Conservation (phyloP, 30 jellyfish, hydroid and myxozoan genomes). For the Chrysaora quinquecirrha region DNA sequence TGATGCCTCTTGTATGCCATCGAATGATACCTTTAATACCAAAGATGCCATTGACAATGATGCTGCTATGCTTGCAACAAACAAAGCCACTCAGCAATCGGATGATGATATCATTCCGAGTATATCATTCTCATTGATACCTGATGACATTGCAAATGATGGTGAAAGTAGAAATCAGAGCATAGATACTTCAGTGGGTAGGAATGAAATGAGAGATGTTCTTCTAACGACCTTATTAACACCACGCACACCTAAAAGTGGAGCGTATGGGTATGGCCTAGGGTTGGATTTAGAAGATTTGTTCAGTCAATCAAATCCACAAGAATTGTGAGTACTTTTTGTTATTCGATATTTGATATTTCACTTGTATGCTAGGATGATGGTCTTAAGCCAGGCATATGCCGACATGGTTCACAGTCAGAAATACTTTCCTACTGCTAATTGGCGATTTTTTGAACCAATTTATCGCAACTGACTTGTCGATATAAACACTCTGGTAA, state of each 20-base stretch:
- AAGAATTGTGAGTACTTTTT: conserved; percentile 77
- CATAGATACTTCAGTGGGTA: neutral
- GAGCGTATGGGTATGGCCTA: conserved; percentile 98
- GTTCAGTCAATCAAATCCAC: conserved; percentile 68
- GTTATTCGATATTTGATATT: too few relatives aligned
- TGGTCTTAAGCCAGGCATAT: too few relatives aligned
- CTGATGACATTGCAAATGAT: conserved; percentile 21
- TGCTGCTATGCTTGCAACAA: neutral
- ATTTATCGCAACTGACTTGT: too few relatives aligned
- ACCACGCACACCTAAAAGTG: conserved; percentile 94
- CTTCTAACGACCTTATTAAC: conserved; percentile 70
- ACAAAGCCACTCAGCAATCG: neutral
- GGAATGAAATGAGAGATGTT: conserved; percentile 39
- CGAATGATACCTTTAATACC: too few relatives aligned
- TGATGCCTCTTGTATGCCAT: too few relatives aligned
- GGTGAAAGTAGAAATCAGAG: neutral
- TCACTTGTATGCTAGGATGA: too few relatives aligned
- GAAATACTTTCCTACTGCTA: too few relatives aligned
- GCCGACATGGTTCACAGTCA: too few relatives aligned
- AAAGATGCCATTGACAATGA: neutral
- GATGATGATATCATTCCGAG: conserved; percentile 34
- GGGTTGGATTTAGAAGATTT: conserved; percentile 95
- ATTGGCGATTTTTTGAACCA: too few relatives aligned
- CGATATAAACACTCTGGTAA: too few relatives aligned
- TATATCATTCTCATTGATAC: conserved; percentile 49